Evolutionary conservation across 64 coral and sea anemone genomes (phyloP).

Genomic region (Montipora capricornis): DNA sequence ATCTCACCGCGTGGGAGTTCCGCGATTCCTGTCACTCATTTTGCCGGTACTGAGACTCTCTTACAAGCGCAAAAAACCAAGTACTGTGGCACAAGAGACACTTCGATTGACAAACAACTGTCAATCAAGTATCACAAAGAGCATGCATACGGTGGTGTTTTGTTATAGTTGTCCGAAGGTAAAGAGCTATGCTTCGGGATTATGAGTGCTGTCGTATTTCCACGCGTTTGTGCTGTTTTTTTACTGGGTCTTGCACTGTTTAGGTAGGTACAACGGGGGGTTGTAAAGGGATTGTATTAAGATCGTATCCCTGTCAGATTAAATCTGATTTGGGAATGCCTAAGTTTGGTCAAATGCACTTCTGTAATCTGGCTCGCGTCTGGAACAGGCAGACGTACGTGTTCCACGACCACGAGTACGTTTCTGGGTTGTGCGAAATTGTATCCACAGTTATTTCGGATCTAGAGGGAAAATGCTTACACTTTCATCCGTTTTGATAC

Average conservation of each 20-base stretch:
- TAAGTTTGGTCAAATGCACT: slow-evolving; percentile 38
- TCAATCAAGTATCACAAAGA: slow-evolving; percentile 43
- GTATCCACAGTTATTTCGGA: neutral
- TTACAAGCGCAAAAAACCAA: slow-evolving; percentile 2
- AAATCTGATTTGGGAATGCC: slow-evolving; percentile 60
- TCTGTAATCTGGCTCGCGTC: too few species aligned
- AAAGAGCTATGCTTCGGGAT: slow-evolving; percentile 10
- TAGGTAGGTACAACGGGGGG: slow-evolving; percentile 39
- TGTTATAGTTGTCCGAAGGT: neutral
- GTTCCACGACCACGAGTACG: too few species aligned
- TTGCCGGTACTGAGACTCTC: neutral
- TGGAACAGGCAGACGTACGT: neutral
- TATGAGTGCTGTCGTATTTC: slow-evolving; percentile 28
- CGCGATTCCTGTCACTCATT: slow-evolving; percentile 22
- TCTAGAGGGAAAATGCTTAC: neutral
- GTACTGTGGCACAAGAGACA: neutral
- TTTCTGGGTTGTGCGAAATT: slow-evolving; percentile 24
- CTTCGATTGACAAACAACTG: neutral
- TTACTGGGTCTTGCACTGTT: slow-evolving; percentile 15
- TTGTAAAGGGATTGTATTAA: slow-evolving; percentile 53
- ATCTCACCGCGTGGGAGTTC: neutral
- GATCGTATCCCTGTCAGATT: slow-evolving; percentile 44
- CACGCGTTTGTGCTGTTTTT: slow-evolving; percentile 24
- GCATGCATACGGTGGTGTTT: slow-evolving; percentile 44
- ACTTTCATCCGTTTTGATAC: too few species aligned